phyloP scores from a whole-genome alignment of 2,797 vertebrate genomes.

The Octomys mimax region DNA sequence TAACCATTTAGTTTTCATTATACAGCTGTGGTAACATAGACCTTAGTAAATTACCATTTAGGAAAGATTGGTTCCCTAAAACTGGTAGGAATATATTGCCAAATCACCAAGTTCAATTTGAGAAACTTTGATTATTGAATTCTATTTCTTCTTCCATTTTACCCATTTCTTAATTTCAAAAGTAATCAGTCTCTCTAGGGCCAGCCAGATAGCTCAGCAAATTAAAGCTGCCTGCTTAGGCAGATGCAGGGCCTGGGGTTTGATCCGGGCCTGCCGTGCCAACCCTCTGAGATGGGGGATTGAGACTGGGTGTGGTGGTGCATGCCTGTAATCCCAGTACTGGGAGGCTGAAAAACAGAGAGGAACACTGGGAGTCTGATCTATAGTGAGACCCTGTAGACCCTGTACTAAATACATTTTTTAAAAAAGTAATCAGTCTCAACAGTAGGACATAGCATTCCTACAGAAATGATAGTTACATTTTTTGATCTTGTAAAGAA shows the following conservation, averaged over 20 bases:
- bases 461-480: neutral
- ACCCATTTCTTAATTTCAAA: neutral
- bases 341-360: no score
- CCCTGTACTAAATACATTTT: no score
- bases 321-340: no score
- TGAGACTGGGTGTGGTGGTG: no score
- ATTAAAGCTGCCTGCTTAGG: no score
- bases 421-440: neutral
- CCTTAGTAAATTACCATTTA: slow-evolving; percentile 21
- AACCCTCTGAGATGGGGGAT: no score
- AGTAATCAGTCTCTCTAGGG: neutral
- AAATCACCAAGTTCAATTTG: slow-evolving; percentile 39
- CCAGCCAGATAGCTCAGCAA: no score
- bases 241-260: no score
- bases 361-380: no score
- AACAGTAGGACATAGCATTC: neutral
- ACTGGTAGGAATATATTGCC: slow-evolving; percentile 14
- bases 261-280: no score
- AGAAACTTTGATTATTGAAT: slow-evolving; percentile 51
- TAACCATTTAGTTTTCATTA: slow-evolving; percentile 22
- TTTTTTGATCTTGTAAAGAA: neutral
- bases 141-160: slow-evolving; percentile 51
- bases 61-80: slow-evolving; percentile 31
- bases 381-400: no score
- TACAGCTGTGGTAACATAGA: neutral